Evolutionary conservation across 2,113 vertebrate genomes (phyloP).

Genomic region (Upupa epops): DNA sequence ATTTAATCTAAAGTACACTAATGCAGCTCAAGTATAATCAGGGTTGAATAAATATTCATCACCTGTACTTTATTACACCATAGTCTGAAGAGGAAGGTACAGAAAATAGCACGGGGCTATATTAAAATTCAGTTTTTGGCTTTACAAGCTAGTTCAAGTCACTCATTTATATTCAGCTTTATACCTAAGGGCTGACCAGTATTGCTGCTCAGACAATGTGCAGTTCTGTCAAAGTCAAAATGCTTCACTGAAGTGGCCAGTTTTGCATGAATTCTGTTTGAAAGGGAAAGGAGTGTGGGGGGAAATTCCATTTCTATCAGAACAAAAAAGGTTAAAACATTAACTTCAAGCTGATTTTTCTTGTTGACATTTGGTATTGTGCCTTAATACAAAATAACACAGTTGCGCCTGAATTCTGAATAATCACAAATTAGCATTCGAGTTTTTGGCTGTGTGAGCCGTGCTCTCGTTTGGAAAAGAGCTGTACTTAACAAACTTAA

Average conservation of each 20-base stretch:
- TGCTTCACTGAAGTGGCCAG: constrained; percentile 3
- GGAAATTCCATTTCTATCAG: background rate
- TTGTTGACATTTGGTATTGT: constrained; percentile 40
- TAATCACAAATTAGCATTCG: background rate
- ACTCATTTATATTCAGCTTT: constrained; percentile 33
- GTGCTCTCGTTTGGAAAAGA: background rate
- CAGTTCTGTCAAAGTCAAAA: constrained; percentile 25
- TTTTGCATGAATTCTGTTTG: background rate
- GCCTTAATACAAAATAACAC: constrained; percentile 4
- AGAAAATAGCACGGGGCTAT: background rate
- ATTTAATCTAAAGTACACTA: constrained; percentile 56
- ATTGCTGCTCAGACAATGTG: background rate
- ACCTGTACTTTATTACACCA: constrained; percentile 1
- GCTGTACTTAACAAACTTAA: background rate
- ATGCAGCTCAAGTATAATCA: constrained; percentile 48
- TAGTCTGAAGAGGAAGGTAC: constrained; percentile 18
- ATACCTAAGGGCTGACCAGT: background rate
- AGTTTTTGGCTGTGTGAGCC: background rate
- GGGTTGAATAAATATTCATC: constrained; percentile 54
- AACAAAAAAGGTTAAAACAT: constrained; percentile 36
- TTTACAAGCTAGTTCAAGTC: background rate
- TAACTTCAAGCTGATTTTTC: constrained; percentile 32
- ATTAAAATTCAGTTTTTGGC: constrained; percentile 37
- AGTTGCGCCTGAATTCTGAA: background rate
- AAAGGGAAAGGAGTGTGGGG: background rate